Conservation (phyloP, 37 sponge, comb jelly and placozoan species). For the Oscarella lobularis region DNA sequence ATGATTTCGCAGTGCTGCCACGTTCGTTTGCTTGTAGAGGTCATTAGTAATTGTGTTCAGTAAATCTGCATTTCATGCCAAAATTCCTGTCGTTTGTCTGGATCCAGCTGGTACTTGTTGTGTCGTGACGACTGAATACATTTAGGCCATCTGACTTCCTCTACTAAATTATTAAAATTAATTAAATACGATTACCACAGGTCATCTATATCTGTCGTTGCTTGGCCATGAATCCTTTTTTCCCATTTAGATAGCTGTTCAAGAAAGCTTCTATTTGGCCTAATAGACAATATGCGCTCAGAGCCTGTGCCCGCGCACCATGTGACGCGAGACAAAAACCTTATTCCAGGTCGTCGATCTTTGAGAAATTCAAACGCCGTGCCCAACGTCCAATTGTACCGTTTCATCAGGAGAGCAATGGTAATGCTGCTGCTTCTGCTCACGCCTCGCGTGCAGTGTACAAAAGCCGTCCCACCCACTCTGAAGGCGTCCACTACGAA, state of each 20-base stretch:
- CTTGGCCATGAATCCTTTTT: background rate
- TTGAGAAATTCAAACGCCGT: background rate
- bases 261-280: background rate
- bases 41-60: too few relatives aligned
- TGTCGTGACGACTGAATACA: too few relatives aligned
- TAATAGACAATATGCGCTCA: background rate
- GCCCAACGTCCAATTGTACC: background rate
- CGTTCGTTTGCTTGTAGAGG: too few relatives aligned
- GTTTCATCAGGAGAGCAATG: background rate
- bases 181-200: slow-evolving; percentile 1
- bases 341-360: background rate
- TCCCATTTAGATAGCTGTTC: background rate
- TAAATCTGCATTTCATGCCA: too few relatives aligned
- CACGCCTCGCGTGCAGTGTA: background rate
- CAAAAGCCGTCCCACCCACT: background rate
- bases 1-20: too few relatives aligned
- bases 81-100: too few relatives aligned
- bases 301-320: background rate
- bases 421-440: background rate
- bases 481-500: background rate
- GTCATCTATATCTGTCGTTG: background rate
- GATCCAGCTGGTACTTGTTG: too few relatives aligned
- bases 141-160: too few relatives aligned
- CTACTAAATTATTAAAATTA: too few relatives aligned
- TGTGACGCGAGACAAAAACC: background rate